Evolutionary conservation across 1,140 invertebrate species (phyloP).

Genomic region (Aphaenogaster floridana): DNA sequence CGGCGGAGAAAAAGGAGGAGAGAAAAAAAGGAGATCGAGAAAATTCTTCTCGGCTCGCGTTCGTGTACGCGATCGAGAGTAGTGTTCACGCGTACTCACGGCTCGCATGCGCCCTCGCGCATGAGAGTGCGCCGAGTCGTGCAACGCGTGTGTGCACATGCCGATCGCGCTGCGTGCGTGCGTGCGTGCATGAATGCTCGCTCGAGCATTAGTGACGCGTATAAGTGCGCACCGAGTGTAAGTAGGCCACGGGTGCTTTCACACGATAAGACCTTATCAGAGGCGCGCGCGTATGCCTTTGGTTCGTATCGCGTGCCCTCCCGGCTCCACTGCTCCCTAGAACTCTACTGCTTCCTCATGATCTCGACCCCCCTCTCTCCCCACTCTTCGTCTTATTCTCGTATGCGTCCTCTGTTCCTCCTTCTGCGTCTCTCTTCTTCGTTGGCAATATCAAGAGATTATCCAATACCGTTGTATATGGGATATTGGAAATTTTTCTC

Average conservation of each 20-base stretch:
- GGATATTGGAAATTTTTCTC: background rate
- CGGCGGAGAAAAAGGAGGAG: slow-evolving; percentile 31
- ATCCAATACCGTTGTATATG: slow-evolving; percentile 25
- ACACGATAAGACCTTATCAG: slow-evolving; percentile 86
- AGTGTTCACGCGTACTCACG: slow-evolving; percentile 28
- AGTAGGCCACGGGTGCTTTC: slow-evolving; percentile 86
- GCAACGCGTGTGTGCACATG: slow-evolving; percentile 33
- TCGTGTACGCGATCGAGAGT: slow-evolving; percentile 4
- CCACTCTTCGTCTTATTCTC: slow-evolving; percentile 25
- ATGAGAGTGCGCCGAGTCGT: slow-evolving; percentile 51
- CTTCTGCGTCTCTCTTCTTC: background rate
- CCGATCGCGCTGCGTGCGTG: slow-evolving; percentile 27
- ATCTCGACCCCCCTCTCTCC: slow-evolving; percentile 10
- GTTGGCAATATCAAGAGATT: slow-evolving; percentile 20
- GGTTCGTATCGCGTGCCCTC: slow-evolving; percentile 60
- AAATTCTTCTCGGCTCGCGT: slow-evolving; percentile 39
- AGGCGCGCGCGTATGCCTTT: slow-evolving; percentile 76
- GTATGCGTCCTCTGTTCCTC: slow-evolving; percentile 21
- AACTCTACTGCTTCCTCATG: slow-evolving; percentile 23
- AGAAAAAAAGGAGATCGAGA: slow-evolving; percentile 4
- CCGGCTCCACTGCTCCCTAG: background rate
- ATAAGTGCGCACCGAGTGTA: slow-evolving; percentile 73
- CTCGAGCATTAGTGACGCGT: slow-evolving; percentile 66
- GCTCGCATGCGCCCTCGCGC: slow-evolving; percentile 58
- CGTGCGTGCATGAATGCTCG: slow-evolving; percentile 60